A percentile compares a stretch with the other conserved stretches of the same genome.
phyloP scores from a whole-genome alignment of 2,888 invertebrate genomes.

The Melinaea menophilus region DNA sequence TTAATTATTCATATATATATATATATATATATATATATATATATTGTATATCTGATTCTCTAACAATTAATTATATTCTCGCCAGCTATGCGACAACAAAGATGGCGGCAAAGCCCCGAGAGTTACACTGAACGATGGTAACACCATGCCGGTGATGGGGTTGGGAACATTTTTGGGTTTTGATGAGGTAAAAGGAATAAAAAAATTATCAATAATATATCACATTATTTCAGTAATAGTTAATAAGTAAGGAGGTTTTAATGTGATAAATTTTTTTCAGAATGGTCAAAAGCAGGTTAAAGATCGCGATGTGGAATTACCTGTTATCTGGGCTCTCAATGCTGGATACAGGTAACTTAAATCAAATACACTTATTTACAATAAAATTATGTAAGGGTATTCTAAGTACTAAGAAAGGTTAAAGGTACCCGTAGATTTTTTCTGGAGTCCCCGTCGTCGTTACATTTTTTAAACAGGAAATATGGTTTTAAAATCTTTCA shows the following conservation, averaged over 20 bases:
- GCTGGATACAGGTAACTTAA: constrained; percentile 56
- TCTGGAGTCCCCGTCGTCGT: too few relatives aligned
- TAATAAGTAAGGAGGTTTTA: too few relatives aligned
- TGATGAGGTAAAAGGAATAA: constrained; percentile 47
- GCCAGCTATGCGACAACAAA: constrained; percentile 43
- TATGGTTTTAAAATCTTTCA: too few relatives aligned
- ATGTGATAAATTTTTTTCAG: constrained; percentile 38
- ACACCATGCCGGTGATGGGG: constrained; percentile 58
- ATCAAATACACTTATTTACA: too few relatives aligned
- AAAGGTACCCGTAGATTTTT: too few relatives aligned
- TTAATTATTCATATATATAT: too few relatives aligned
- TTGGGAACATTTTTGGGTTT: constrained; percentile 65
- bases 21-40: too few relatives aligned
- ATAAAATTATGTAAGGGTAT: too few relatives aligned
- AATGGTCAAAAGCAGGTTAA: constrained; percentile 49
- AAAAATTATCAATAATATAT: not conserved
- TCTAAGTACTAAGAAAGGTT: too few relatives aligned
- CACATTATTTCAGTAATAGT: constrained; percentile 1
- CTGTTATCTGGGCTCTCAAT: constrained; percentile 54
- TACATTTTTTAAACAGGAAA: too few relatives aligned
- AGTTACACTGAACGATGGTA: constrained; percentile 56
- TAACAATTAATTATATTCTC: too few relatives aligned
- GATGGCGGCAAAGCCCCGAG: constrained; percentile 56
- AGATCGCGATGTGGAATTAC: constrained; percentile 45
- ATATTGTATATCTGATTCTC: too few relatives aligned